Evolutionary conservation across 1,140 invertebrate genomes (phyloP).

Genomic region (Drosophila pseudoobscura): DNA sequence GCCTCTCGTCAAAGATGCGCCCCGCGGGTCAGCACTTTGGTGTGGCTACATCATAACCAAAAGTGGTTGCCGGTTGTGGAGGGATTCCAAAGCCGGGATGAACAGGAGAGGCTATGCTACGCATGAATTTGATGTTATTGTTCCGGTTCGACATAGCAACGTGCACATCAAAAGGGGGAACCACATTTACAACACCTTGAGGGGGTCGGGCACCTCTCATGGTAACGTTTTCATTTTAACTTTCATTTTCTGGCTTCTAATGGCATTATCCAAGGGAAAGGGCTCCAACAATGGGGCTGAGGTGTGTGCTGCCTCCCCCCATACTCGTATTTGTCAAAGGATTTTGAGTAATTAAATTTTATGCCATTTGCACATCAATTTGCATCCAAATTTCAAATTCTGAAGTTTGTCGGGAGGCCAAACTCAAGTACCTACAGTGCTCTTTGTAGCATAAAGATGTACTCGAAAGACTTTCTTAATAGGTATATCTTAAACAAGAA

Average conservation of each 20-base stretch:
- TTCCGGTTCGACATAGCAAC: not conserved
- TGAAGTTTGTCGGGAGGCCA: conserved; percentile 1
- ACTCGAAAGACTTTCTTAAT: not conserved
- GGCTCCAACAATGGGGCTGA: not conserved
- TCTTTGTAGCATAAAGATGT: not conserved
- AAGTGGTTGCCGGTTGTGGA: conserved; percentile 57
- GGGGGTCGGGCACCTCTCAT: conserved; percentile 23
- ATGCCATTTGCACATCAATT: conserved; percentile 61
- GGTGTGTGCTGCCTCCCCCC: not conserved
- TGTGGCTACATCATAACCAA: conserved; percentile 42
- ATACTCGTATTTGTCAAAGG: conserved; percentile 71
- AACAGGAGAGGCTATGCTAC: not conserved
- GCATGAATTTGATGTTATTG: conserved; percentile 30
- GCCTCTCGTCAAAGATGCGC: conserved; percentile 14
- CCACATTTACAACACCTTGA: conserved; percentile 5
- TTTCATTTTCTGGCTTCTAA: conserved; percentile 69
- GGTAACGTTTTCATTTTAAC: conserved; percentile 68
- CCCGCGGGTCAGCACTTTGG: conserved; percentile 47
- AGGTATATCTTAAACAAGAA: not conserved
- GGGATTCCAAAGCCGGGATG: not conserved
- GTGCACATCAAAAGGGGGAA: conserved; percentile 50
- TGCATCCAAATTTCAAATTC: conserved; percentile 47
- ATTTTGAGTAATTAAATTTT: conserved; percentile 71
- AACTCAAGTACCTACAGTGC: not conserved
- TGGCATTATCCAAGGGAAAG: conserved; percentile 50